Conservation (phyloP, 2,113 vertebrate genomes). For the Menidia beryllina region DNA sequence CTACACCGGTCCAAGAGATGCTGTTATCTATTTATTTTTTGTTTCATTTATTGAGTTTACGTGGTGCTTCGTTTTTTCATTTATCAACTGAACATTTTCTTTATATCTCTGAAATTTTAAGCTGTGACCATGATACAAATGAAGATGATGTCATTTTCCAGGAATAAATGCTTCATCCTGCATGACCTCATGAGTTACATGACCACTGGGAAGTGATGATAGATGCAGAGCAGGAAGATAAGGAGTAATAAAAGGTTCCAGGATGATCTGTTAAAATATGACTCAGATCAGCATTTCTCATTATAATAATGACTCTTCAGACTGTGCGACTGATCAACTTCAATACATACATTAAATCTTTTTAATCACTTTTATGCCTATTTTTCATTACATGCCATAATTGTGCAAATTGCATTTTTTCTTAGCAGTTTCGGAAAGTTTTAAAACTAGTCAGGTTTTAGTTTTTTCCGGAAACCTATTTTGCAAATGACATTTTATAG, state of each 20-base stretch:
- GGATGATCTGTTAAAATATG: not conserved
- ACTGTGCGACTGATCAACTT: not conserved
- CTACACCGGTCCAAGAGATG: no score
- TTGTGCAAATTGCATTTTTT: not conserved
- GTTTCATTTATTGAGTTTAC: no score
- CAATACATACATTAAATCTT: no score
- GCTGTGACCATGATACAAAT: not conserved
- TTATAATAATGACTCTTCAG: not conserved
- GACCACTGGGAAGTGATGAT: not conserved
- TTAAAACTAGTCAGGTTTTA: not conserved
- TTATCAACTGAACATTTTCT: not conserved
- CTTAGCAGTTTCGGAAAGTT: not conserved
- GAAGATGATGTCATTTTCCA: not conserved
- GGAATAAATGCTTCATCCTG: not conserved
- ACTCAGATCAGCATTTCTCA: not conserved
- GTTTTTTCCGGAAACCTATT: no score
- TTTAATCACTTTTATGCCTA: no score
- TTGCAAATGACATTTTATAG: not conserved
- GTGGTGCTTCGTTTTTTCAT: no score
- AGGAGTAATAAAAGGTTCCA: not conserved
- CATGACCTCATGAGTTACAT: constrained; percentile 4
- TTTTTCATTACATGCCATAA: no score
- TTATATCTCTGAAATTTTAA: constrained; percentile 1
- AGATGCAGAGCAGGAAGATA: not conserved
- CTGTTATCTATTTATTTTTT: no score